phyloP scores from a whole-genome alignment of 2,113 vertebrate species.

The Clinocottus analis region DNA sequence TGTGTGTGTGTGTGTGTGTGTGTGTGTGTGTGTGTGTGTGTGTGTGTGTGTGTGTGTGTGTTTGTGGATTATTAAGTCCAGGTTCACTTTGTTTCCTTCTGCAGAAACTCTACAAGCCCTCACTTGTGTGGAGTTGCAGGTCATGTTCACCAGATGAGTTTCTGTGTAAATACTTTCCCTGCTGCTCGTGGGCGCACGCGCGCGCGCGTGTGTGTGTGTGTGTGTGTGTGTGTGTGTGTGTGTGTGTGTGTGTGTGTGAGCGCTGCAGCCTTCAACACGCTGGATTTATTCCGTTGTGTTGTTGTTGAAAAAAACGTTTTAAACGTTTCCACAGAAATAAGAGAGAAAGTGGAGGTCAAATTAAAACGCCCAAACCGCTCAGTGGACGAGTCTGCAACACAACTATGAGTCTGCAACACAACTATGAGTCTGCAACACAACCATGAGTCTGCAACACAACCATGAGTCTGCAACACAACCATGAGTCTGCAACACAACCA shows the following conservation, averaged over 20 bases:
- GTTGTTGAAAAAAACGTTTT: too few relatives aligned
- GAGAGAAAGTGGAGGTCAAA: not conserved
- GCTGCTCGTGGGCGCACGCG: not conserved
- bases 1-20: too few relatives aligned
- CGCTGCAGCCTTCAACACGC: too few relatives aligned
- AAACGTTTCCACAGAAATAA: too few relatives aligned
- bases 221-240: not conserved
- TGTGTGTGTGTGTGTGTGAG: not conserved
- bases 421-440: too few relatives aligned
- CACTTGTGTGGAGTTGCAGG: conserved; percentile 36
- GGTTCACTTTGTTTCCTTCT: conserved; percentile 13
- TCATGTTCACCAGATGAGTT: conserved; percentile 35
- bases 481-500: too few relatives aligned
- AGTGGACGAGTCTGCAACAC: not conserved
- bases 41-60: conserved; percentile 5
- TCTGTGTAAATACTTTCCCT: conserved; percentile 47
- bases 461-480: too few relatives aligned
- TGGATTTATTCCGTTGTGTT: too few relatives aligned
- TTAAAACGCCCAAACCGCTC: not conserved
- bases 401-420: too few relatives aligned
- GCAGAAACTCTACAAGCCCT: conserved; percentile 57
- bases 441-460: too few relatives aligned
- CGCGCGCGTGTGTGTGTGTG: not conserved
- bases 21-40: not conserved
- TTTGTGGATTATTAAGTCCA: not conserved